A percentile compares a stretch with the other conserved stretches of the same genome.
These are phyloP conservation scores for Petrocephalus zakoni DNA, from an alignment of 2,113 vertebrate species.

Conservation along the genomic window DNA sequence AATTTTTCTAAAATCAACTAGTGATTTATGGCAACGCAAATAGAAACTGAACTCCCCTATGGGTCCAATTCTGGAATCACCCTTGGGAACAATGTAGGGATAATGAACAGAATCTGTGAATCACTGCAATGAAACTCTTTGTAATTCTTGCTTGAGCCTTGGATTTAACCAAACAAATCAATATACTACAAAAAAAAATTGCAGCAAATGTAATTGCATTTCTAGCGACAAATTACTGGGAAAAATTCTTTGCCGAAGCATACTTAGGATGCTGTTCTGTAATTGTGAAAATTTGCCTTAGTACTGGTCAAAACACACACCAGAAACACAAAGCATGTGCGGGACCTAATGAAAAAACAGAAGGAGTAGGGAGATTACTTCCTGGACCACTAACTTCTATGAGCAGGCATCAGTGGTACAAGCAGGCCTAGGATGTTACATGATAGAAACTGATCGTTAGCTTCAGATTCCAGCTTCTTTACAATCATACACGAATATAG, in stretches of 20 bases:
- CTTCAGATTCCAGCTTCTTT: not conserved
- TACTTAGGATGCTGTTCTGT: not conserved
- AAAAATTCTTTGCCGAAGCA: not conserved
- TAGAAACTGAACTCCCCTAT: not conserved
- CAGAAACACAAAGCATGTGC: not conserved
- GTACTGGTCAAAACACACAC: not conserved
- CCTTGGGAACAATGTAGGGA: not conserved
- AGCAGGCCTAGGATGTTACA: not conserved
- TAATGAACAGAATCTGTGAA: not conserved
- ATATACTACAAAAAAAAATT: not conserved
- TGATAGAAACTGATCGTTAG: not conserved
- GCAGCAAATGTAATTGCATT: not conserved
- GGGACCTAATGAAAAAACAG: not conserved
- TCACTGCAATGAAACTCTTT: not conserved
- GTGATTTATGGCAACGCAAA: not conserved
- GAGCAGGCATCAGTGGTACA: not conserved
- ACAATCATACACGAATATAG: not conserved
- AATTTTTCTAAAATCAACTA: not conserved
- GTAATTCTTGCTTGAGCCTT: not conserved
- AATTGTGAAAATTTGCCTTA: not conserved
- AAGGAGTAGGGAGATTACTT: not conserved
- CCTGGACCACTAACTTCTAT: not conserved
- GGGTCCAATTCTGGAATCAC: not conserved
- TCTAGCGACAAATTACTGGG: not conserved
- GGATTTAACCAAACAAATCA: not conserved